A percentile compares a stretch with the other conserved stretches of the same genome.
phyloP scores from a whole-genome alignment of 1,140 invertebrate genomes.

The Drosophila lowei region DNA sequence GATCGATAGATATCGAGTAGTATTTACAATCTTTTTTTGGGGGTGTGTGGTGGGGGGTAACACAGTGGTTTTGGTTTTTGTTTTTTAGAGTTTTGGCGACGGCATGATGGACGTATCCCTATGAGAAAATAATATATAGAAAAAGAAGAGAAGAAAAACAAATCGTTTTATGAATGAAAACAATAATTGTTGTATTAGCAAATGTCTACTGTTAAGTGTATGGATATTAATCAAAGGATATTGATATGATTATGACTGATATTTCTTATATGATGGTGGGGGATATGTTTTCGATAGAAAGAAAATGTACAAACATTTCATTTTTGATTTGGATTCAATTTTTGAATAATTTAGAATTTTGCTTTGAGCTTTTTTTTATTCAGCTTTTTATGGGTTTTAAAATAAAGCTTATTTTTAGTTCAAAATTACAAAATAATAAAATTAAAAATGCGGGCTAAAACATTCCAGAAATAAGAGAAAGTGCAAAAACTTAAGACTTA shows the following conservation, averaged over 20 bases:
- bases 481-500: constrained; percentile 28
- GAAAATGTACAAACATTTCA: constrained; percentile 19
- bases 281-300: constrained; percentile 10
- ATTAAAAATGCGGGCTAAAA: constrained; percentile 22
- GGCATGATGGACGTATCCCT: constrained; percentile 78
- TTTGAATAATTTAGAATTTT: constrained; percentile 63
- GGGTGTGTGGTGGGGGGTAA: constrained; percentile 31
- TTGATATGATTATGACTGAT: constrained; percentile 29
- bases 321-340: constrained; percentile 3
- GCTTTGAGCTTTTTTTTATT: constrained; percentile 56
- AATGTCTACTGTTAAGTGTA: constrained; percentile 18
- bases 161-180: constrained; percentile 62
- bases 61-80: neutral
- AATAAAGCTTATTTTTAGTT: constrained; percentile 37
- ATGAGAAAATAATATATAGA: constrained; percentile 70
- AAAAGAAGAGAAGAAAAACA: constrained; percentile 73
- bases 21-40: constrained; percentile 70
- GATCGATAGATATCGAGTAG: constrained; percentile 40
- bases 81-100: constrained; percentile 77
- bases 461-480: constrained; percentile 26
- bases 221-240: constrained; percentile 9
- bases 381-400: constrained; percentile 39
- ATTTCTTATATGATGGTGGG: constrained; percentile 17
- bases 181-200: constrained; percentile 45
- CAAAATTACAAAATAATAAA: constrained; percentile 10